Evolutionary conservation across 2,113 vertebrate genomes (phyloP).

Genomic region (Centropus unirufus): DNA sequence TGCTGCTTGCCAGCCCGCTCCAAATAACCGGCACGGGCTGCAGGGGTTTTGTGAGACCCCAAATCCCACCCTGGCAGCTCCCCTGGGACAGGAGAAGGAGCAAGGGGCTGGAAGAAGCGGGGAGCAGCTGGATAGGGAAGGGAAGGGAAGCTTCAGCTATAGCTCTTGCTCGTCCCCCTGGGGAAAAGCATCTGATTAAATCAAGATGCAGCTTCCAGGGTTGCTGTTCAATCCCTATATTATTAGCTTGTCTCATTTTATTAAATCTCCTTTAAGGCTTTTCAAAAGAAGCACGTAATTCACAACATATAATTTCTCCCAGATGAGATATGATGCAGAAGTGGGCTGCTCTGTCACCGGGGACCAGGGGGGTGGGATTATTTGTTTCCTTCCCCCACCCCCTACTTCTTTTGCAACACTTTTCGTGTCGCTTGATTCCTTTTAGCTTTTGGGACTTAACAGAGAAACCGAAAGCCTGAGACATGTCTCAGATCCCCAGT

Average conservation of each 20-base stretch:
- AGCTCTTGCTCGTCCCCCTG: not conserved
- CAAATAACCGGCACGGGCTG: not conserved
- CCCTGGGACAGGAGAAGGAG: not conserved
- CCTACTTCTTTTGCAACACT: slow-evolving; percentile 5
- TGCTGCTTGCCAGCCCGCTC: not conserved
- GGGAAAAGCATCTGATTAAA: slow-evolving; percentile 57
- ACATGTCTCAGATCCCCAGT: not conserved
- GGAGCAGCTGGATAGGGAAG: slow-evolving; percentile 3
- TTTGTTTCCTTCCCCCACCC: slow-evolving; percentile 11
- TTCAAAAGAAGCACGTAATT: slow-evolving; percentile 45
- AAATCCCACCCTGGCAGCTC: not conserved
- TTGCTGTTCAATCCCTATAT: slow-evolving; percentile 61
- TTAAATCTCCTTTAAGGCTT: slow-evolving; percentile 60
- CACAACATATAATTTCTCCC: slow-evolving; percentile 60
- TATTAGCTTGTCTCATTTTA: slow-evolving; percentile 70
- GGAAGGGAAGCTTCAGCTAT: not conserved
- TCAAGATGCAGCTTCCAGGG: slow-evolving; percentile 43
- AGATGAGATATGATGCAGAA: slow-evolving; percentile 40
- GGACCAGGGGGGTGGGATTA: not conserved
- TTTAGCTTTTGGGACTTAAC: not conserved
- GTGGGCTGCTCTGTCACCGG: not conserved
- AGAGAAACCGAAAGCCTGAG: not conserved
- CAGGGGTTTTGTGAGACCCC: not conserved
- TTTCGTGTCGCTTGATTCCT: not conserved
- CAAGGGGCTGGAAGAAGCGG: not conserved